A percentile compares a stretch with the other conserved stretches of the same genome.
Evolutionary conservation across 2,113 vertebrate species (phyloP).

Genomic region (Tauraco erythrolophus): DNA sequence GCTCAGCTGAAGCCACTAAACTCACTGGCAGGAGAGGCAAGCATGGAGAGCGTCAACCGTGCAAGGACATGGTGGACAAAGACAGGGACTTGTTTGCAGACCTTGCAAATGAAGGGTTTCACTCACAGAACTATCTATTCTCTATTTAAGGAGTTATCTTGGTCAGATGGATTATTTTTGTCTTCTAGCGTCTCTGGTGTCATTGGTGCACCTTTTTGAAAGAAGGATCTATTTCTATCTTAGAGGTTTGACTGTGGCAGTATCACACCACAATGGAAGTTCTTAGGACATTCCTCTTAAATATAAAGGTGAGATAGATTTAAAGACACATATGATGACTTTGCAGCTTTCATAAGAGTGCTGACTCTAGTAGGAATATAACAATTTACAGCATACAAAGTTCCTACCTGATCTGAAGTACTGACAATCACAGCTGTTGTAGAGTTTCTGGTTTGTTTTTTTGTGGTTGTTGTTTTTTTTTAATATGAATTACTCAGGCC

Average conservation of each 20-base stretch:
- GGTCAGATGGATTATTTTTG: neutral
- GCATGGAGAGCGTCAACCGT: fast-evolving
- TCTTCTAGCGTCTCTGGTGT: neutral
- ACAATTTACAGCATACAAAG: neutral
- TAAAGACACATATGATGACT: neutral
- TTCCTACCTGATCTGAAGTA: neutral
- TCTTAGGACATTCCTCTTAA: neutral
- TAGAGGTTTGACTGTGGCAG: neutral
- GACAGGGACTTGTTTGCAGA: neutral
- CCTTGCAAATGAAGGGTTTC: neutral
- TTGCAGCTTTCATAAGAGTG: neutral
- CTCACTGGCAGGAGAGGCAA: neutral
- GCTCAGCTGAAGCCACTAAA: neutral
- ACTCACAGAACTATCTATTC: neutral
- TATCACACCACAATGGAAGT: neutral
- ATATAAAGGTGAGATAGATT: neutral
- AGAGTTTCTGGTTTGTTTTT: neutral
- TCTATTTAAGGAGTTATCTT: neutral
- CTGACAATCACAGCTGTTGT: neutral
- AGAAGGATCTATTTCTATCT: neutral
- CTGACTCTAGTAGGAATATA: neutral
- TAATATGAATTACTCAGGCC: neutral
- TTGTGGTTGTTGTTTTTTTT: neutral
- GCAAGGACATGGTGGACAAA: neutral
- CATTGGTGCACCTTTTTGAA: neutral